A percentile compares a stretch with the other conserved stretches of the same genome.
Conservation (phyloP, 2,888 invertebrate species). For the Amorpha juglandis region DNA sequence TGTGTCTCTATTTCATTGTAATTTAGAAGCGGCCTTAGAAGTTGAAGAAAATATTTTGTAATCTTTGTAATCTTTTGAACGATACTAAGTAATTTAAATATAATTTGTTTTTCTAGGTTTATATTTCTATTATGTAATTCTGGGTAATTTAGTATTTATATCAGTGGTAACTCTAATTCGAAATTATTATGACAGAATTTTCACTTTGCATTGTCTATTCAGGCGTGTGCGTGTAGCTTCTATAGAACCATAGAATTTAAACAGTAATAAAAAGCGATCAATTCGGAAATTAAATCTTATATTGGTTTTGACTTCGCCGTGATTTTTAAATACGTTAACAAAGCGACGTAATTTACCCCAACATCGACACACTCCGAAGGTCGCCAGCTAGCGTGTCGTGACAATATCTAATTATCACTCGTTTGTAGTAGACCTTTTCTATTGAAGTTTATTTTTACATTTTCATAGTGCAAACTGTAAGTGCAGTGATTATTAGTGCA, state of each 20-base stretch:
- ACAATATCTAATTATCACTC: constrained; percentile 18
- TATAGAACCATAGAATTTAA: too few relatives aligned
- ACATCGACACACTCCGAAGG: constrained; percentile 16
- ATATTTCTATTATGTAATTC: too few relatives aligned
- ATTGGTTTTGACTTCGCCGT: not conserved
- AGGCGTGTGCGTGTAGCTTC: too few relatives aligned
- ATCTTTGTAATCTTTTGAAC: too few relatives aligned
- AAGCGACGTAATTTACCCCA: constrained; percentile 7
- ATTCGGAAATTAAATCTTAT: not conserved
- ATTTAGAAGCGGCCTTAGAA: too few relatives aligned
- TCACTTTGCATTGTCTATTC: too few relatives aligned
- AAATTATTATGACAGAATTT: too few relatives aligned
- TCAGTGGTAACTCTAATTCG: too few relatives aligned
- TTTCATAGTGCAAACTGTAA: constrained; percentile 8
- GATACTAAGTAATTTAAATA: too few relatives aligned
- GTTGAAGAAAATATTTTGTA: too few relatives aligned
- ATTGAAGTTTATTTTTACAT: constrained; percentile 17
- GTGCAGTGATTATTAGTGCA: constrained; percentile 38
- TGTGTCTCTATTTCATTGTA: not conserved
- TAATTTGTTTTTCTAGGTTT: too few relatives aligned
- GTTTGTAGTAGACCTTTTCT: constrained; percentile 6
- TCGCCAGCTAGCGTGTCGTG: constrained; percentile 17
- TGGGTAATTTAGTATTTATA: too few relatives aligned
- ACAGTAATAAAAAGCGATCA: not conserved
- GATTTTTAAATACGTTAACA: not conserved